These are phyloP conservation scores for Amiota communis DNA, from an alignment of 2,888 invertebrate genomes.

Conservation along the genomic window DNA sequence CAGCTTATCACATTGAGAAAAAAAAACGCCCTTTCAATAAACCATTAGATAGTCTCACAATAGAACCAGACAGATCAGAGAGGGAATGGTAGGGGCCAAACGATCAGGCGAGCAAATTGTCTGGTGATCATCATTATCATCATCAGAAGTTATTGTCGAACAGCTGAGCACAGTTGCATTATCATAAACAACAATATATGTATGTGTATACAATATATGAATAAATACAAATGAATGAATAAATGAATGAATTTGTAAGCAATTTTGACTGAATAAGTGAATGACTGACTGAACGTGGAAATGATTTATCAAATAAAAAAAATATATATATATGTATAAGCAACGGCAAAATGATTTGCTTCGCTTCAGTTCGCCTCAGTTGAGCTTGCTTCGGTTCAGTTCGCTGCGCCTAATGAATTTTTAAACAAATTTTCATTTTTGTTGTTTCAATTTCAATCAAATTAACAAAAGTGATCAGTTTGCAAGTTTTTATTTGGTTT, in stretches of 20 bases:
- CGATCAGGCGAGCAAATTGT: no score
- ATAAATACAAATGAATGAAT: neutral
- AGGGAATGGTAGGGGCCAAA: no score
- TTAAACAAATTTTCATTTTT: constrained; percentile 7
- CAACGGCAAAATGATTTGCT: constrained; percentile 7
- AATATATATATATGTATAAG: no score
- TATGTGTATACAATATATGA: neutral
- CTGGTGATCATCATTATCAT: no score
- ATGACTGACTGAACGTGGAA: constrained; percentile 7
- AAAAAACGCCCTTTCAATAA: no score
- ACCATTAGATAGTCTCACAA: no score
- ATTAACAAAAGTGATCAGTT: no score
- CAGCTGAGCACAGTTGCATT: neutral
- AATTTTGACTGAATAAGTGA: neutral
- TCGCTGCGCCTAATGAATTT: constrained; percentile 18
- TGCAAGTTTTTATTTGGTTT: neutral
- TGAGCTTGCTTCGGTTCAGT: constrained; percentile 7
- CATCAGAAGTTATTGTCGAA: neutral
- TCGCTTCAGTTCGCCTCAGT: neutral
- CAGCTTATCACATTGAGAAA: neutral
- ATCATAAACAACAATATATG: neutral
- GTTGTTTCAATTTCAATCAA: neutral
- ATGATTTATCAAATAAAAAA: constrained; percentile 11
- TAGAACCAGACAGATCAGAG: no score
- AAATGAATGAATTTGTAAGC: neutral